A percentile compares a stretch with the other conserved stretches of the same genome.
phyloP scores from a whole-genome alignment of 1,140 invertebrate genomes.

The Heliconius hermathena region DNA sequence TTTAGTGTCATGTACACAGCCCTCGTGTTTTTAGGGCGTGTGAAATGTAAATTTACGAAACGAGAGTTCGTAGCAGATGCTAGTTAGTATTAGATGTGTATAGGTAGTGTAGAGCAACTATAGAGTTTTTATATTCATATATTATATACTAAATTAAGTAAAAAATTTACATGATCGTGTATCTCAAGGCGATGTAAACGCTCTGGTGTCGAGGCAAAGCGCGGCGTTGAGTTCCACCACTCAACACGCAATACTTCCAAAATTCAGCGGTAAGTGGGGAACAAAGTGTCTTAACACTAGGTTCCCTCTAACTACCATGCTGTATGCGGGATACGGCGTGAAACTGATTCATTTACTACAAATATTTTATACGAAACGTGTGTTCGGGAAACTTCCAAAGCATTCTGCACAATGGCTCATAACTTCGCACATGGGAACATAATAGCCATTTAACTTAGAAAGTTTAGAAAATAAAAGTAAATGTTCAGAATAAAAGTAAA shows the following conservation, averaged over 20 bases:
- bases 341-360: too few relatives aligned
- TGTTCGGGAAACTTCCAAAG: background rate
- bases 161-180: too few relatives aligned
- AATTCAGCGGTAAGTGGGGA: too few relatives aligned
- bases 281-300: too few relatives aligned
- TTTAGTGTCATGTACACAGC: constrained; percentile 59
- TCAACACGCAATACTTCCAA: too few relatives aligned
- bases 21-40: constrained; percentile 28
- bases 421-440: background rate
- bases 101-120: background rate
- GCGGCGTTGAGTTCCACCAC: too few relatives aligned
- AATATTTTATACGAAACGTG: background rate
- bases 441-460: constrained; percentile 15
- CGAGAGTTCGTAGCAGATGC: constrained; percentile 12
- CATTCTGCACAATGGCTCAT: background rate
- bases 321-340: too few relatives aligned
- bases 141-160: too few relatives aligned
- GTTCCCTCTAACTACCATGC: too few relatives aligned
- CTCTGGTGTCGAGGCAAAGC: too few relatives aligned
- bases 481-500: constrained; percentile 15
- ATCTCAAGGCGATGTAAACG: too few relatives aligned
- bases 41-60: constrained; percentile 36
- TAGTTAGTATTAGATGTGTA: background rate
- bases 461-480: constrained; percentile 14
- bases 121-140: background rate